Evolutionary conservation across 2,888 invertebrate genomes (phyloP).

Genomic region (Limnephilus rhombicus): DNA sequence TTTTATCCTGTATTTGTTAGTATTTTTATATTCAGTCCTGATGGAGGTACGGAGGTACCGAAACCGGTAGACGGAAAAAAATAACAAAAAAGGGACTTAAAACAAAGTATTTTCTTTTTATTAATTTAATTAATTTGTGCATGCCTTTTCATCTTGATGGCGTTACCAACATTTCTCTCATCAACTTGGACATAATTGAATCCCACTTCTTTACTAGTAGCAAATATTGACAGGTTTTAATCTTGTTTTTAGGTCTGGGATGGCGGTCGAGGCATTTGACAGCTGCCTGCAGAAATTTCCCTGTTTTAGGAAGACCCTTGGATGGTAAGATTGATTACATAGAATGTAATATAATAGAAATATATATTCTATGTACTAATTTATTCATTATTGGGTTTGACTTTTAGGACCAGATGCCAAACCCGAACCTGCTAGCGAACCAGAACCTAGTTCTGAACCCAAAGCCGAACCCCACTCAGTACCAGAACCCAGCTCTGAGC

Average conservation of each 20-base stretch:
- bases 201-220: background rate
- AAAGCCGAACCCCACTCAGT: slow-evolving; percentile 72
- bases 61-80: too few relatives aligned
- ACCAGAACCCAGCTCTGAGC: slow-evolving; percentile 72
- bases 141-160: too few relatives aligned
- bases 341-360: background rate
- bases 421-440: slow-evolving; percentile 71
- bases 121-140: too few relatives aligned
- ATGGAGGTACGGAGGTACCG: too few relatives aligned
- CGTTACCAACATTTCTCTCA: background rate
- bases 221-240: background rate
- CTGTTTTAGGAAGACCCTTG: slow-evolving; percentile 76
- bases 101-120: too few relatives aligned
- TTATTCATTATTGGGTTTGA: background rate
- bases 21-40: too few relatives aligned
- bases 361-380: background rate
- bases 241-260: slow-evolving; percentile 83
- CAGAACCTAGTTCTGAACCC: slow-evolving; percentile 71
- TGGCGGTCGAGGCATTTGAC: slow-evolving; percentile 91
- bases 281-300: slow-evolving; percentile 89
- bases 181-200: background rate
- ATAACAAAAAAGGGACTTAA: too few relatives aligned
- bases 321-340: slow-evolving; percentile 49
- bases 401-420: slow-evolving; percentile 70
- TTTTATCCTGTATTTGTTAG: too few relatives aligned